Percentiles rank a stretch among this genome's conserved stretches.
Evolutionary conservation across 2,113 vertebrate genomes (phyloP).

Genomic region (Gymnogyps californianus): DNA sequence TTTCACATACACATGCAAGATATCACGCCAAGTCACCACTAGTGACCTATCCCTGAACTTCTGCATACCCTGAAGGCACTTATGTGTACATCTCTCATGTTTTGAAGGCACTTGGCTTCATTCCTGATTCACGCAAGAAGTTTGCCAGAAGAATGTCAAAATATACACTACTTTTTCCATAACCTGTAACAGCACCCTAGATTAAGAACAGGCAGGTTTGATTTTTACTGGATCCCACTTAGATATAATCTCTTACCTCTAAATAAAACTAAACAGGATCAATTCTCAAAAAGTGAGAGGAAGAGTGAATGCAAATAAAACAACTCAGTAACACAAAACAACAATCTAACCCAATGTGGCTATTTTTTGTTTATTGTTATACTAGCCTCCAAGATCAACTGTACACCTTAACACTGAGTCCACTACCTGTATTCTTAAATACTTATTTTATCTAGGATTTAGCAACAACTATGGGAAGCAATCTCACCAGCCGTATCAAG

Average conservation of each 20-base stretch:
- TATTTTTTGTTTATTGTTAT: not conserved
- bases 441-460: not conserved
- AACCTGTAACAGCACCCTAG: not conserved
- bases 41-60: slow-evolving; percentile 15
- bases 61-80: not conserved
- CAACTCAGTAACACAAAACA: not conserved
- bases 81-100: not conserved
- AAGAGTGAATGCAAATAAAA: not conserved
- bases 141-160: slow-evolving; percentile 17
- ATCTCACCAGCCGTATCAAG: not conserved
- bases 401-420: not conserved
- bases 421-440: not conserved
- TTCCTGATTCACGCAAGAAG: not conserved
- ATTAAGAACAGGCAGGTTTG: not conserved
- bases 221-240: not conserved
- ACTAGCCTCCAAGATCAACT: not conserved
- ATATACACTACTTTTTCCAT: not conserved
- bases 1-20: not conserved
- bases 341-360: not conserved
- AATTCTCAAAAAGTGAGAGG: not conserved
- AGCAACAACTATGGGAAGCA: not conserved
- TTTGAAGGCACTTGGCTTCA: slow-evolving; percentile 5
- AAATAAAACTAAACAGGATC: not conserved
- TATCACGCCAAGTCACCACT: not conserved
- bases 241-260: not conserved